Percentiles rank a stretch among this genome's conserved stretches.
phyloP scores from a whole-genome alignment of 2,113 vertebrate species.

The Pachycephala philippinensis region DNA sequence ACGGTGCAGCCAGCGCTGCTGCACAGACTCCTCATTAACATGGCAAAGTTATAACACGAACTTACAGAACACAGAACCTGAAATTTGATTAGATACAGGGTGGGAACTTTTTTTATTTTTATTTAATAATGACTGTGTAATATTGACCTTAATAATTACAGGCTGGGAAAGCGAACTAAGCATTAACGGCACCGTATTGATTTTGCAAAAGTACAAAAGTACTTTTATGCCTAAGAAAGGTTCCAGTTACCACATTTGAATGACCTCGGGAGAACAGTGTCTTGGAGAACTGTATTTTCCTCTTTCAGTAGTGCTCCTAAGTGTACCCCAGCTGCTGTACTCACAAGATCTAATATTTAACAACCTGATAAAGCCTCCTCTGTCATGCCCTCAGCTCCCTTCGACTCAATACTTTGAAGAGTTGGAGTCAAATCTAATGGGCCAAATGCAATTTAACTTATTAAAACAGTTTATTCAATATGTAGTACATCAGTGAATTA shows the following conservation, averaged over 20 bases:
- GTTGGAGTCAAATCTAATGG: not conserved
- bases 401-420: not conserved
- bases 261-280: not conserved
- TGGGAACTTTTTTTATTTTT: not conserved
- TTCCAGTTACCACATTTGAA: constrained; percentile 15
- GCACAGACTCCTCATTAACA: constrained; percentile 2
- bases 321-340: not conserved
- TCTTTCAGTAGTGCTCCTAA: not conserved
- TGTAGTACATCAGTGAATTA: constrained; percentile 50
- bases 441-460: constrained; percentile 49
- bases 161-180: not conserved
- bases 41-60: not conserved
- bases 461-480: constrained; percentile 45
- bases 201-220: constrained; percentile 38
- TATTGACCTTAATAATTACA: constrained; percentile 39
- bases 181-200: not conserved
- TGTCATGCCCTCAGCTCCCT: not conserved
- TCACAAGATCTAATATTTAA: not conserved
- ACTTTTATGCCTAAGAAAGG: constrained; percentile 15
- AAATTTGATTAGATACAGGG: constrained; percentile 8
- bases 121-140: constrained; percentile 4
- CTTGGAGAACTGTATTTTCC: constrained; percentile 1
- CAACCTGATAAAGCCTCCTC: not conserved
- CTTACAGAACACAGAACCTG: not conserved
- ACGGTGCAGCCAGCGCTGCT: not conserved